Evolutionary conservation across 2,888 invertebrate species (phyloP).

Genomic region (Emesis russula): DNA sequence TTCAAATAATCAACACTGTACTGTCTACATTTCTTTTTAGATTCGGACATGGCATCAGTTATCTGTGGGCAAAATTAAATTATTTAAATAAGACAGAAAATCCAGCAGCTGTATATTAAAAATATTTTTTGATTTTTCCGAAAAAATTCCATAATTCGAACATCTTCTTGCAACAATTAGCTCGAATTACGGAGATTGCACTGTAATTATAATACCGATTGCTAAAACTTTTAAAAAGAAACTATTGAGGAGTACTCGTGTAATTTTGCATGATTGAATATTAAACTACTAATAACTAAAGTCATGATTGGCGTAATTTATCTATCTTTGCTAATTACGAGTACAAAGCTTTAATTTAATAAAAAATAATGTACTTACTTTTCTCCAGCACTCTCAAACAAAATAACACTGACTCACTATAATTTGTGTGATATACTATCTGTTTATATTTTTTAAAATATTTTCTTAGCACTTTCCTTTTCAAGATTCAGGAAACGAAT

Average conservation of each 20-base stretch:
- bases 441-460: conserved; percentile 49
- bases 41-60: conserved; percentile 21
- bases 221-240: too few relatives aligned
- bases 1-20: conserved; percentile 74
- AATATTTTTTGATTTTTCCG: too few relatives aligned
- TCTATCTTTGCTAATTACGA: conserved; percentile 35
- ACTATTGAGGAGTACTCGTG: too few relatives aligned
- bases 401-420: conserved; percentile 46
- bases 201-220: too few relatives aligned
- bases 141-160: too few relatives aligned
- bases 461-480: conserved; percentile 56
- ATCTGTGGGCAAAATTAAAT: too few relatives aligned
- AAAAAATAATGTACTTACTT: conserved; percentile 38
- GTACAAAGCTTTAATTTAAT: conserved; percentile 39
- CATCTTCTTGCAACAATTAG: too few relatives aligned
- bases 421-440: conserved; percentile 36
- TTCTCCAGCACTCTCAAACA: conserved; percentile 47
- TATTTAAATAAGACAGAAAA: too few relatives aligned
- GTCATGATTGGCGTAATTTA: conserved; percentile 27
- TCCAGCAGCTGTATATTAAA: not conserved
- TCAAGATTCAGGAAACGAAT: conserved; percentile 62
- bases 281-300: conserved; percentile 7
- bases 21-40: conserved; percentile 68
- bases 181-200: too few relatives aligned
- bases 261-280: not conserved